Percentiles rank a stretch among this genome's conserved stretches.
These are phyloP conservation scores for Tonatia bakeri DNA, from an alignment of 2,113 vertebrate genomes.

Conservation along the genomic window DNA sequence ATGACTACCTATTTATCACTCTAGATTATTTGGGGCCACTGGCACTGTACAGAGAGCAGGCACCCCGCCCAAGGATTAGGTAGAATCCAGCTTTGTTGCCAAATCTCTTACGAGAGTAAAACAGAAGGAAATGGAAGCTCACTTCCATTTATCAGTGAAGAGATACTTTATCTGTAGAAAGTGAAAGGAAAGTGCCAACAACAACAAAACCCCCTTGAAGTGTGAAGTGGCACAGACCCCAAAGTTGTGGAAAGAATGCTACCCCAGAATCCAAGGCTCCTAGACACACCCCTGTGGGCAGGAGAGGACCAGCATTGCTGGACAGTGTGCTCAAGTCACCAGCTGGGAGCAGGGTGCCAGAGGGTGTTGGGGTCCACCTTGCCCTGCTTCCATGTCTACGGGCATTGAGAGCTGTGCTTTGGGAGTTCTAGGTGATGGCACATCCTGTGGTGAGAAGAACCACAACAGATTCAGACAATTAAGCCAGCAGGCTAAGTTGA, in stretches of 20 bases:
- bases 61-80: background rate
- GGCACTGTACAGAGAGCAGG: background rate
- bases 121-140: slow-evolving; percentile 16
- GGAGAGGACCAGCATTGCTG: slow-evolving; percentile 43
- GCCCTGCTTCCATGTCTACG: slow-evolving; percentile 59
- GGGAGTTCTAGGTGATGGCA: slow-evolving; percentile 69
- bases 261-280: slow-evolving; percentile 55
- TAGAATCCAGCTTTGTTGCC: slow-evolving; percentile 24
- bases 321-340: slow-evolving; percentile 57
- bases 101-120: slow-evolving; percentile 19
- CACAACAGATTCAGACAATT: background rate
- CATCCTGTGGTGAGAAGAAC: slow-evolving; percentile 35
- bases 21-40: slow-evolving; percentile 2
- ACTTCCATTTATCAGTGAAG: slow-evolving; percentile 3
- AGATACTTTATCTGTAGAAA: background rate
- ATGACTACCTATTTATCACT: slow-evolving; percentile 34
- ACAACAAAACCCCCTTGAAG: slow-evolving; percentile 44
- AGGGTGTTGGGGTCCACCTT: slow-evolving; percentile 10
- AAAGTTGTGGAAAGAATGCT: slow-evolving; percentile 65
- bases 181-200: slow-evolving; percentile 10
- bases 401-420: slow-evolving; percentile 63
- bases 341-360: slow-evolving; percentile 65
- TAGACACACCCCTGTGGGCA: slow-evolving; percentile 48
- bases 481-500: background rate
- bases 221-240: slow-evolving; percentile 51